Evolutionary conservation across 2,797 vertebrate genomes (phyloP).

Genomic region (Bufotes viridis): DNA sequence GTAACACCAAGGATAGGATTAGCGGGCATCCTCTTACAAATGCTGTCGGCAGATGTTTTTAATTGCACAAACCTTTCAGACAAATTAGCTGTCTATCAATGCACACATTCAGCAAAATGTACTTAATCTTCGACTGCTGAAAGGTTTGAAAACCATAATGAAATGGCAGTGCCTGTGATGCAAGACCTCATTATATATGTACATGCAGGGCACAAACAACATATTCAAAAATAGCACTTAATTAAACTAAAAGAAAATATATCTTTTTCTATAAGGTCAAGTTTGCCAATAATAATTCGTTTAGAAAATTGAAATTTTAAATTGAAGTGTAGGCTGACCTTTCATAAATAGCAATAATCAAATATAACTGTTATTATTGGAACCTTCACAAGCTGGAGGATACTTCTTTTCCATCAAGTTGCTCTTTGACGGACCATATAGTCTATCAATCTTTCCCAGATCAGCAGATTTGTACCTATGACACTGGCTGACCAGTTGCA

Average conservation of each 20-base stretch:
- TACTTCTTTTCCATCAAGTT: too few species aligned
- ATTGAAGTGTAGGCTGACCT: too few species aligned
- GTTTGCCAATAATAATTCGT: neutral
- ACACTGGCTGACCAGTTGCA: too few species aligned
- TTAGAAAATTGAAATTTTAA: neutral
- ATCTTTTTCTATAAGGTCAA: neutral
- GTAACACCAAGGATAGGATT: slow-evolving; percentile 19
- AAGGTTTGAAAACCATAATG: slow-evolving; percentile 20
- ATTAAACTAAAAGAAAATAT: neutral
- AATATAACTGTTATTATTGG: too few species aligned
- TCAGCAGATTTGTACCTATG: neutral
- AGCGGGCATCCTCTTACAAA: slow-evolving; percentile 6
- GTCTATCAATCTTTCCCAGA: too few species aligned
- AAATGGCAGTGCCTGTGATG: slow-evolving; percentile 13
- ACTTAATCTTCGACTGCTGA: slow-evolving; percentile 34
- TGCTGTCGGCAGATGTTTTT: slow-evolving; percentile 46
- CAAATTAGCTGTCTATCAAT: slow-evolving; percentile 55
- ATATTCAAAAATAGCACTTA: neutral
- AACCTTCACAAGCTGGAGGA: too few species aligned
- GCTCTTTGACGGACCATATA: too few species aligned
- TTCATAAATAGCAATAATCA: too few species aligned
- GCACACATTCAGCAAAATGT: slow-evolving; percentile 37
- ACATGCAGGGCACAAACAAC: neutral
- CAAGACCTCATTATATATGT: neutral
- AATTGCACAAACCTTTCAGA: slow-evolving; percentile 42